Evolutionary conservation across 2,888 invertebrate species (phyloP).

Genomic region (Parasteatoda lunata): DNA sequence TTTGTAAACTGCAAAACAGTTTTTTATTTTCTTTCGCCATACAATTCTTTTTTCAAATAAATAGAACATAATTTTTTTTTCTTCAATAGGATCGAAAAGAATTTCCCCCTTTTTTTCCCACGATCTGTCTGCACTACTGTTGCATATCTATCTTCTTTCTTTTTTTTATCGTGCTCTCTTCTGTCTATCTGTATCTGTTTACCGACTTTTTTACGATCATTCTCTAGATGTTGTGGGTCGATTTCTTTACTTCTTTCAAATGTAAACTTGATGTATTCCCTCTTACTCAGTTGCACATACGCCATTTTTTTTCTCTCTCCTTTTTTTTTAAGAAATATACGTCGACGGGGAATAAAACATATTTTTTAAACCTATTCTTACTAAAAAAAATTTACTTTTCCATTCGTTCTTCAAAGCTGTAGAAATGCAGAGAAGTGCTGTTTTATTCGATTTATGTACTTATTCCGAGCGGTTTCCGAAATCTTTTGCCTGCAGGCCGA

Average conservation of each 20-base stretch:
- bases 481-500: conserved; percentile 45
- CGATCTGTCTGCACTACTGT: conserved; percentile 25
- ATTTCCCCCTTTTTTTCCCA: background rate
- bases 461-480: conserved; percentile 55
- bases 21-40: too few species aligned
- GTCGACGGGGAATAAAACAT: conserved; percentile 57
- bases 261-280: conserved; percentile 52
- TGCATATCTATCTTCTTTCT: conserved; percentile 36
- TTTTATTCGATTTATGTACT: conserved; percentile 58
- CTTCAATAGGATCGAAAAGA: too few species aligned
- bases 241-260: conserved; percentile 58
- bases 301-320: conserved; percentile 10
- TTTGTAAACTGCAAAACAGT: too few species aligned
- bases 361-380: conserved; percentile 37
- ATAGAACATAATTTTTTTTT: too few species aligned
- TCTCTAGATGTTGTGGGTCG: conserved; percentile 40
- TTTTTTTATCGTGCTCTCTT: background rate
- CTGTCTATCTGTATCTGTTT: conserved; percentile 33
- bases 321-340: conserved; percentile 36
- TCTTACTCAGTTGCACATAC: background rate
- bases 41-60: too few species aligned
- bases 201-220: conserved; percentile 30
- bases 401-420: conserved; percentile 5
- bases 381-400: conserved; percentile 31
- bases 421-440: conserved; percentile 57